Base-by-base conservation (phyloP, 2,797 vertebrate species). In the Mormyrops attenuatus region DNA sequence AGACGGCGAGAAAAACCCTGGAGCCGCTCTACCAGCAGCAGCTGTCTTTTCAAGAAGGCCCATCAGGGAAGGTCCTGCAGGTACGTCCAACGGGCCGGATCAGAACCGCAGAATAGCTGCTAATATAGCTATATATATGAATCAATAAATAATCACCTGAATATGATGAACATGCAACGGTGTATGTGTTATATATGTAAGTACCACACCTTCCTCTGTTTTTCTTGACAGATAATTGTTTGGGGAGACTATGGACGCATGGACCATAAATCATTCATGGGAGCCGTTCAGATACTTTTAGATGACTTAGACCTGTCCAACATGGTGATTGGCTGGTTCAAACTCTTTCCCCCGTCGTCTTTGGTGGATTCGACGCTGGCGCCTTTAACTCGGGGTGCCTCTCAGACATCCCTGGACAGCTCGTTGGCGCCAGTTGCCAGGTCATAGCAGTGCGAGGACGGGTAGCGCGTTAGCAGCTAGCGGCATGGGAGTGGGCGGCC, bases 211-310 rank as follows among this genome's bases (percentile, higher is more conserved):
- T 63, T 88, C 44, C 3, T 88, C 50, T 87, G 49, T 57, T 87
- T 87, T 30, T 84, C 26, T 87, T 88, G 85, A 93, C 94, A 99
- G 99, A 97, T 99, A 93, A 99, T 99, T 53, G 99, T 99, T 41
- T 99, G 98, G 98, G 99, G 98, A 90, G 99, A 99, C 93, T 99
- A 99, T 66, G 99, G 99, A 95, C 98, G 98, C 90, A 99, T 99
- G 99, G 99, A 99, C 96, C 99, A 99, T 95, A 99, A 99, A 95
- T 99, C 99, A 88, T 99, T 99, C 92, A 99, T 99, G 99, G 99
- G 99, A 95, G 99, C 98, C 92, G 98, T 98, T 95, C 99, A 99
- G 96, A 99, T 99, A 96, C 98, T 99, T 94, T 97, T 99, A 96
- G 97, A 99, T 60, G 99, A 99, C 96, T 97, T 99, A 95, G 98